Evolutionary conservation across 2,797 vertebrate genomes (phyloP).

Genomic region (Gallirallus australis): DNA sequence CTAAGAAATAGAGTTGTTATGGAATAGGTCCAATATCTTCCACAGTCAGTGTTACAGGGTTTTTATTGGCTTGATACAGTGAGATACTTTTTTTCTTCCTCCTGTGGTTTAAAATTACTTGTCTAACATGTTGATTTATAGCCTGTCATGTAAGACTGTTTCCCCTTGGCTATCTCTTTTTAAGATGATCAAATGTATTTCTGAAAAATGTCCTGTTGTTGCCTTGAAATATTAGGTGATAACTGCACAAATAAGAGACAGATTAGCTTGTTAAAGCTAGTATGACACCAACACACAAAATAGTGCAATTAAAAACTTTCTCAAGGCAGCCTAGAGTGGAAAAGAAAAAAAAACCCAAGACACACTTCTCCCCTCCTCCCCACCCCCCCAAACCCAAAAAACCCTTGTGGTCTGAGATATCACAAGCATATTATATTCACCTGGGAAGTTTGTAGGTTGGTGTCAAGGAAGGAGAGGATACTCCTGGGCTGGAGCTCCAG

Average conservation of each 20-base stretch:
- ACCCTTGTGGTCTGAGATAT: neutral
- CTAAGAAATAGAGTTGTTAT: conserved; percentile 16
- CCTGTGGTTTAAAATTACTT: conserved; percentile 55
- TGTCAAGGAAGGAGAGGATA: neutral
- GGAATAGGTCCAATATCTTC: conserved; percentile 24
- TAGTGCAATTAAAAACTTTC: neutral
- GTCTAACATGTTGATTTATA: conserved; percentile 46
- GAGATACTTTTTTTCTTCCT: neutral
- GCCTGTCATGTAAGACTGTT: conserved; percentile 35
- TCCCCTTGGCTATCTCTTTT: conserved; percentile 42
- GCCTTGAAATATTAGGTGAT: conserved; percentile 48
- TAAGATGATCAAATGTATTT: conserved; percentile 32
- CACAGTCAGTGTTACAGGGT: neutral
- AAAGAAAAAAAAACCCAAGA: neutral
- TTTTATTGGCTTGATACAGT: conserved; percentile 48
- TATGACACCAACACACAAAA: neutral
- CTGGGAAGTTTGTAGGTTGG: neutral
- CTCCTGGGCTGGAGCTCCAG: neutral
- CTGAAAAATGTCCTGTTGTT: conserved; percentile 36
- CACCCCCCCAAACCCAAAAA: no score
- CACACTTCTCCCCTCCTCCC: no score
- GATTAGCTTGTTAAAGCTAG: conserved; percentile 29
- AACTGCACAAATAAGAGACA: neutral
- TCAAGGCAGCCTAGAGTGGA: neutral
- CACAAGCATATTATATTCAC: neutral